Evolutionary conservation across 2,888 invertebrate species (phyloP), one percentile per base, ranked within the genome.

Genomic region (Cataglyphis altisquamis): DNA sequence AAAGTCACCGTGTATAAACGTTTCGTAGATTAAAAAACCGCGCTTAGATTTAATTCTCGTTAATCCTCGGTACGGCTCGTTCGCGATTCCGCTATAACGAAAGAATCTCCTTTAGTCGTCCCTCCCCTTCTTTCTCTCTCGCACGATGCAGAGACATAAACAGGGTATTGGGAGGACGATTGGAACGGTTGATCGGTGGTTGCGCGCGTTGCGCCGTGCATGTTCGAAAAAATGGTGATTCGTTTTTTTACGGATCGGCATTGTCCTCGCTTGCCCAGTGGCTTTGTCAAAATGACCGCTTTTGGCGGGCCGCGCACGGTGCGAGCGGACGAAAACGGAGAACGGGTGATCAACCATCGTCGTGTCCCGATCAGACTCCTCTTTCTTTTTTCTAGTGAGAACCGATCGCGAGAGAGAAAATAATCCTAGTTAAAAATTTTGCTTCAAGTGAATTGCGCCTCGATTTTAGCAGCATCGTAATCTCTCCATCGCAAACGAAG

Each of bases 221-320:
- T 89, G 93, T 90, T 92, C 92, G 93, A 92, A 93, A 92, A 88
- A 93, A 93, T 93, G 85, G 85, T 70, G 88, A 72, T 78, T 73
- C 86, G 80, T 82, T 74, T 12, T 48, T 77, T 82, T 66, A 63
- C 81, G 90, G 87, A 81, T 70, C 62, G 87, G 82, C 87, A 92
- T 94, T 94, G 94, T 94, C 83, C 93, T 90, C 90, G 92, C 25
- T 62, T 86, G 91, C 90, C 91, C 90, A 94, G 93, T 89, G 91
- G 89, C 88, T 92, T 89, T 84, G 78, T 85, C 90, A 92, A 94
- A 93, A 93, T 91, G 94, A 94, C 94, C 94, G 94, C 94, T 94
- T 94, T 94, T 94, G 92, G 86, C 60, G 88, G 90, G 92, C 87
- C 78, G 89, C 93, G 94, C 36, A 94, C 90, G 91, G 92, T 88